Conservation (phyloP, 2,113 vertebrate genomes). For the Poeciliopsis retropinna region DNA sequence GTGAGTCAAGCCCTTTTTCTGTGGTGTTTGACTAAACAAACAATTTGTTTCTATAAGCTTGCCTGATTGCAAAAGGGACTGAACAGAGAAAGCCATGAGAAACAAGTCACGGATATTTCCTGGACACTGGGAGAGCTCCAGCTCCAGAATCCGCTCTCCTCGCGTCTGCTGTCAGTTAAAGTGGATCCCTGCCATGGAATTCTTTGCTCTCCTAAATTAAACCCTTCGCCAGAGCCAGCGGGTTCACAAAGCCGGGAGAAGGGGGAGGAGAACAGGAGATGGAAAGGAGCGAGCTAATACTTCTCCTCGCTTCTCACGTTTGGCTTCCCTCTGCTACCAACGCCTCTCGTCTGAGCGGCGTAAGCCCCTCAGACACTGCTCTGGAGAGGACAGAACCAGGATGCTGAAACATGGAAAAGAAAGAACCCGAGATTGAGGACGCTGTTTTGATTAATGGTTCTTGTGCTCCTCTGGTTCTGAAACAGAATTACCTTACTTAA, state of each 20-base stretch:
- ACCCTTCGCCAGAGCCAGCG: constrained; percentile 70
- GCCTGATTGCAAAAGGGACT: constrained; percentile 26
- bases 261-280: constrained; percentile 31
- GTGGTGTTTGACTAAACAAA: constrained; percentile 22
- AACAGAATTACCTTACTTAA: constrained; percentile 66
- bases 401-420: constrained; percentile 1
- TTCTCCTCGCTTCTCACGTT: constrained; percentile 52
- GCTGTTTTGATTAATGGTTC: constrained; percentile 70
- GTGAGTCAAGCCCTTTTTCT: background rate
- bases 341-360: constrained; percentile 54
- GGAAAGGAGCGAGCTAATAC: constrained; percentile 47
- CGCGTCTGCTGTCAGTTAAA: constrained; percentile 64
- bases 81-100: constrained; percentile 46
- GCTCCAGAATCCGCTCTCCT: constrained; percentile 53
- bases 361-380: constrained; percentile 23
- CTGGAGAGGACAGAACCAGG: constrained; percentile 25
- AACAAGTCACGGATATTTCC: constrained; percentile 49
- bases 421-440: constrained; percentile 25
- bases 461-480: constrained; percentile 58
- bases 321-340: constrained; percentile 67
- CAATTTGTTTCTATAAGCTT: constrained; percentile 20
- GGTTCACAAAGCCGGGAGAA: constrained; percentile 50
- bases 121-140: constrained; percentile 56
- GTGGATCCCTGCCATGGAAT: constrained; percentile 76
- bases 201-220: constrained; percentile 79